Evolutionary conservation across 2,113 vertebrate genomes (phyloP).

Genomic region (Tragelaphus imberbis): DNA sequence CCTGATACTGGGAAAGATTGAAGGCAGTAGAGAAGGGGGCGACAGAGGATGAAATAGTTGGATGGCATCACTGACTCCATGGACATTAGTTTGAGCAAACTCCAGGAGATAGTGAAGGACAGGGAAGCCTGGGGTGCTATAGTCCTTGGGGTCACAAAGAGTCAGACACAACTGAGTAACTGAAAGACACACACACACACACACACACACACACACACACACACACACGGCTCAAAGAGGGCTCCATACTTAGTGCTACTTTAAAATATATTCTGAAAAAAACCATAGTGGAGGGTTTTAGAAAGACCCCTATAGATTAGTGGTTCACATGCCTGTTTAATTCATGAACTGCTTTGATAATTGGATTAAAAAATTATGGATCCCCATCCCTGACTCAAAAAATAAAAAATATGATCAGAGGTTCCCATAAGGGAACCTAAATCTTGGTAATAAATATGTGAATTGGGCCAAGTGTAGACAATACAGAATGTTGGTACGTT

Average conservation of each 20-base stretch:
- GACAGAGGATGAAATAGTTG: background rate
- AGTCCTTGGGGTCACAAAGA: background rate
- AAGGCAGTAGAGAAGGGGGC: background rate
- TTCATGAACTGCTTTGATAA: background rate
- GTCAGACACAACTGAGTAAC: background rate
- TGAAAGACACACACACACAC: background rate
- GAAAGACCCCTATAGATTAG: background rate
- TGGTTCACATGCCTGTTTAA: background rate
- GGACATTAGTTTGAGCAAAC: background rate
- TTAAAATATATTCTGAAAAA: background rate
- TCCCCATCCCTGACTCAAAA: background rate
- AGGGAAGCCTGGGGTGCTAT: background rate
- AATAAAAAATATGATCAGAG: background rate
- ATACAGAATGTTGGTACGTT: background rate
- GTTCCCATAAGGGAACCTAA: background rate
- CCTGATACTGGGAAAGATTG: background rate
- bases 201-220: background rate
- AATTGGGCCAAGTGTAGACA: background rate
- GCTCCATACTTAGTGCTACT: background rate
- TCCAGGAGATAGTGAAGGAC: background rate
- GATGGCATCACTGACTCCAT: background rate
- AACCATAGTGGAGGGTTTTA: background rate
- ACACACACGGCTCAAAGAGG: background rate
- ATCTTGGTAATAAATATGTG: background rate
- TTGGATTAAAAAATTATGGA: background rate